Conservation (phyloP, 2,113 vertebrate species). For the Tetrao urogallus region DNA sequence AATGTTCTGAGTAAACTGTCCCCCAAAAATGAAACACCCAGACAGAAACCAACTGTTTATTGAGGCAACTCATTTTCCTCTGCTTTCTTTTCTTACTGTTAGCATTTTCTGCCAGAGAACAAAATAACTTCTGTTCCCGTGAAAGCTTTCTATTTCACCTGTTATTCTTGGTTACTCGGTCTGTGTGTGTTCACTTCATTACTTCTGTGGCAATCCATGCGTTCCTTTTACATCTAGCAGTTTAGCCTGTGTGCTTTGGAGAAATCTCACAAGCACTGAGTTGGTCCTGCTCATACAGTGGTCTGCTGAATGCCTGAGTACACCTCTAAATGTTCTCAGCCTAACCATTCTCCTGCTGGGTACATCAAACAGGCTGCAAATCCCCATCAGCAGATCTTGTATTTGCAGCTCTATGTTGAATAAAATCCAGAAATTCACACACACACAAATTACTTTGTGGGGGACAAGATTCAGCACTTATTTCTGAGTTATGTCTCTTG, state of each 20-base stretch:
- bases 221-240: neutral
- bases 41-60: neutral
- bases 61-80: neutral
- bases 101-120: neutral
- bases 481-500: neutral
- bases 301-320: neutral
- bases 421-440: neutral
- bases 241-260: constrained; percentile 29
- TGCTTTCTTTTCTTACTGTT: neutral
- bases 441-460: neutral
- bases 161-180: neutral
- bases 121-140: neutral
- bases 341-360: constrained; percentile 2
- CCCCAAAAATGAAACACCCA: neutral
- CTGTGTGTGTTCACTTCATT: neutral
- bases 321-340: neutral
- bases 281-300: neutral
- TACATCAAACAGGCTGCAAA: neutral
- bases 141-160: neutral
- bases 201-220: neutral
- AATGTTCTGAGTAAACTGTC: neutral
- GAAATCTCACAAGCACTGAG: neutral
- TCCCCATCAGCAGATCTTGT: neutral
- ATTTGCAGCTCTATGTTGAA: neutral
- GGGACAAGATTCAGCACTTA: neutral